Conservation (phyloP, 1,140 invertebrate genomes). For the Contarinia nasturtii region DNA sequence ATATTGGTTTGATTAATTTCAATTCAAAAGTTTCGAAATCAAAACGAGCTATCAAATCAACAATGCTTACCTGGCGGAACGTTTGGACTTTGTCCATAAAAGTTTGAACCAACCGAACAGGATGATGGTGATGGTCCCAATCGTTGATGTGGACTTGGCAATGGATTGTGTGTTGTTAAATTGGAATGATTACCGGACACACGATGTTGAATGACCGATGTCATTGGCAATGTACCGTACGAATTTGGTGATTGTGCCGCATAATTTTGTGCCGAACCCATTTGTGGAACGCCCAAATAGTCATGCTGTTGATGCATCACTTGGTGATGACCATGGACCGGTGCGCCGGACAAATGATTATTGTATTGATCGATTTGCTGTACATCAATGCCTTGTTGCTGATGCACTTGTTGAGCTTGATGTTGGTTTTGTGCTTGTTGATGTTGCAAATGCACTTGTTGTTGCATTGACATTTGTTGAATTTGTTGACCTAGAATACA, state of each 20-base stretch:
- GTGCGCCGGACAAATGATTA: conserved; percentile 4
- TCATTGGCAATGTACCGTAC: conserved; percentile 24
- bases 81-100: conserved; percentile 38
- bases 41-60: too few species aligned
- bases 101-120: conserved; percentile 36
- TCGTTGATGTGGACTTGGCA: conserved; percentile 26
- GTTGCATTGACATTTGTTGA: conserved; percentile 14
- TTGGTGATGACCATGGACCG: conserved; percentile 4
- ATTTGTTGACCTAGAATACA: not conserved
- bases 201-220: conserved; percentile 37
- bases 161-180: conserved; percentile 16
- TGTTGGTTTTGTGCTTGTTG: conserved; percentile 16
- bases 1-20: too few species aligned
- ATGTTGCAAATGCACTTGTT: conserved; percentile 11
- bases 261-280: conserved; percentile 22
- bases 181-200: conserved; percentile 21
- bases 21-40: too few species aligned
- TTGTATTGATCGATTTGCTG: conserved; percentile 10
- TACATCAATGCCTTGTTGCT: conserved; percentile 21
- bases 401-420: conserved; percentile 19
- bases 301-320: conserved; percentile 21
- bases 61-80: conserved; percentile 9
- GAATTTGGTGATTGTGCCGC: conserved; percentile 29
- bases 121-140: conserved; percentile 29
- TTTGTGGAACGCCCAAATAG: conserved; percentile 18